phyloP scores from a whole-genome alignment of 1,140 invertebrate genomes.

The Drosophila bifasciata region DNA sequence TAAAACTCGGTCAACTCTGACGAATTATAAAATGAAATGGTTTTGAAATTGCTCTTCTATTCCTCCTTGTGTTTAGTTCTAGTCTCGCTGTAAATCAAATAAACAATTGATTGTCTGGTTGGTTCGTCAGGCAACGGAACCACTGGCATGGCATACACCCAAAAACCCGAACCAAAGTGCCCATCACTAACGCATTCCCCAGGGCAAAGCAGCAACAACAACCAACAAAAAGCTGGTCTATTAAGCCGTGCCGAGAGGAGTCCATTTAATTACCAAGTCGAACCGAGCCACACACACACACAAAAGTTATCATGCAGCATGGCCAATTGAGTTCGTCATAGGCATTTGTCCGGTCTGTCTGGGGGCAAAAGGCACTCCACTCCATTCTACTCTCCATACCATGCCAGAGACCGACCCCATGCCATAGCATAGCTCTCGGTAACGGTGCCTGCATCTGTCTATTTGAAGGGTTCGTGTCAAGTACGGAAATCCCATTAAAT shows the following conservation, averaged over 20 bases:
- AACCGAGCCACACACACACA: conserved; percentile 30
- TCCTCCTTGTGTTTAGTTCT: no score
- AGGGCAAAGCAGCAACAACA: conserved; percentile 14
- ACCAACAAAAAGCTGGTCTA: conserved; percentile 27
- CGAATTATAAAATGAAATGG: no score
- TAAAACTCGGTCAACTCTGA: no score
- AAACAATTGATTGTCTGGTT: no score
- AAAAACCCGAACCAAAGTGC: conserved; percentile 22
- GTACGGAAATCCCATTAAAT: conserved; percentile 81
- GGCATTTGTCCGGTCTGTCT: conserved; percentile 19
- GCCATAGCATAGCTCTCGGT: background rate
- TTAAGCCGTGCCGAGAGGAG: conserved; percentile 38
- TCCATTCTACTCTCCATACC: conserved; percentile 5
- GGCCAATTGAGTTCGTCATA: conserved; percentile 60
- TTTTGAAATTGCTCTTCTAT: no score
- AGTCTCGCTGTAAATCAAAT: no score
- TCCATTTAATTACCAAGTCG: conserved; percentile 60
- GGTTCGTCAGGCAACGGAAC: background rate
- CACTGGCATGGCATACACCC: conserved; percentile 8
- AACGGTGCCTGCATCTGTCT: conserved; percentile 47
- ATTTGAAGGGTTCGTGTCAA: conserved; percentile 69
- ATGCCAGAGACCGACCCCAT: conserved; percentile 10
- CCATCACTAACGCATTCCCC: conserved; percentile 35
- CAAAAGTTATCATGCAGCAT: conserved; percentile 47
- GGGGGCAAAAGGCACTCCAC: background rate